These are phyloP conservation scores for Pseudomugil tenellus DNA, from an alignment of 2,797 vertebrate species.

Conservation along the genomic window DNA sequence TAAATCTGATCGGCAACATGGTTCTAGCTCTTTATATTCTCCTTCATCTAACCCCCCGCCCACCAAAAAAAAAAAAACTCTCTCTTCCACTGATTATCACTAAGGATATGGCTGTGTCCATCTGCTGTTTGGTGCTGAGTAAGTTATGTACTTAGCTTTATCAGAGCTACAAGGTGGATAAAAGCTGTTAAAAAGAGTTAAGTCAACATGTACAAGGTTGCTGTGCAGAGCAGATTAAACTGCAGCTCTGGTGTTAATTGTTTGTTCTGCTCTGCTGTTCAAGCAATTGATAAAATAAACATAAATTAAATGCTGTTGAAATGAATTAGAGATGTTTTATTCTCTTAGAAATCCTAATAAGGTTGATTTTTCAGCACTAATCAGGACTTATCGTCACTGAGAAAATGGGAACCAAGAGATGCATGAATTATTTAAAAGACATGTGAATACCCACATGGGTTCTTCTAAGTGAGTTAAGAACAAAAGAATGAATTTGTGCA, in stretches of 20 bases:
- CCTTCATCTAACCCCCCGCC: no score
- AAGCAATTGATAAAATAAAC: neutral
- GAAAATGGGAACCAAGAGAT: no score
- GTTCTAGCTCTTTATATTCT: no score
- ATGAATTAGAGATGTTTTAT: neutral
- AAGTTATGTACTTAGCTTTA: no score
- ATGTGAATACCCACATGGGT: neutral
- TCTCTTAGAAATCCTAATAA: neutral
- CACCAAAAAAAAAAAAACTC: no score
- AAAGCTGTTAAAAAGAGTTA: neutral
- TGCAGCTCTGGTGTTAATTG: neutral
- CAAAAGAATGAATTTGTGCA: neutral
- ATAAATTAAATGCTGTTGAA: neutral
- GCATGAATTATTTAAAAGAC: no score
- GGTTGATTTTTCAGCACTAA: neutral
- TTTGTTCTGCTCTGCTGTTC: neutral
- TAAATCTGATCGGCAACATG: no score
- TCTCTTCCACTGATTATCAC: no score
- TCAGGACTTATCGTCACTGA: no score
- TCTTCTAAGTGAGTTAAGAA: neutral
- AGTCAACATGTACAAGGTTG: neutral
- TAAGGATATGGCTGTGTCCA: neutral
- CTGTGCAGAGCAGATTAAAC: neutral
- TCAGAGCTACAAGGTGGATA: neutral
- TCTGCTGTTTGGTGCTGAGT: neutral